A percentile compares a stretch with the other conserved stretches of the same genome.
These are phyloP conservation scores for Spheniscus humboldti DNA, from an alignment of 2,797 vertebrate genomes.

Conservation along the genomic window DNA sequence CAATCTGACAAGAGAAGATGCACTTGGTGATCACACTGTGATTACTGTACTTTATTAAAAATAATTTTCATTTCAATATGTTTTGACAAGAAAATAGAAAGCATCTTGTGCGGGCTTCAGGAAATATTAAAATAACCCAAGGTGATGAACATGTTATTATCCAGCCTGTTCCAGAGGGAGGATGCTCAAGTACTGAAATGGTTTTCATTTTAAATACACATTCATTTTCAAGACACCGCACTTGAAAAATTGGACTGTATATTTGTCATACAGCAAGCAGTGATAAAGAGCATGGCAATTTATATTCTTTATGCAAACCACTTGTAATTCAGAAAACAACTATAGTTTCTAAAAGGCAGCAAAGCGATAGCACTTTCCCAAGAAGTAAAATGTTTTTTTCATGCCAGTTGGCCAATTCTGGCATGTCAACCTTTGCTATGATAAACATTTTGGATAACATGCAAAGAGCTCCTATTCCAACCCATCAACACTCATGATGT, in stretches of 20 bases:
- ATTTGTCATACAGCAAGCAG: slow-evolving; percentile 40
- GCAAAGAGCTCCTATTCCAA: slow-evolving; percentile 16
- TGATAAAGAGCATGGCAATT: slow-evolving; percentile 54
- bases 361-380: slow-evolving; percentile 17
- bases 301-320: slow-evolving; percentile 34
- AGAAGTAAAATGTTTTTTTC: slow-evolving; percentile 4
- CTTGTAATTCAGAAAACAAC: slow-evolving; percentile 49
- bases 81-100: slow-evolving; percentile 67
- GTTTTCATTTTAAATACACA: slow-evolving; percentile 52
- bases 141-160: slow-evolving; percentile 57
- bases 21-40: slow-evolving; percentile 18
- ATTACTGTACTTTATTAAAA: slow-evolving; percentile 62
- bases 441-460: slow-evolving; percentile 21
- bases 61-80: slow-evolving; percentile 61
- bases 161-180: slow-evolving; percentile 38
- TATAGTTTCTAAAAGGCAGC: slow-evolving; percentile 31
- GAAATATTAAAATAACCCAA: slow-evolving; percentile 57
- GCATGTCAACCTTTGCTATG: not conserved
- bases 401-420: slow-evolving; percentile 13
- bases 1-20: slow-evolving; percentile 29
- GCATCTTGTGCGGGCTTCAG: slow-evolving; percentile 36
- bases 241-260: slow-evolving; percentile 45
- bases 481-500: not conserved
- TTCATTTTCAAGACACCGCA: slow-evolving; percentile 36
- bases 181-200: slow-evolving; percentile 39